Evolutionary conservation across 92 coral and sea anemone species (phyloP), one percentile per base, ranked within the genome.

Genomic region (Porites divaricata): DNA sequence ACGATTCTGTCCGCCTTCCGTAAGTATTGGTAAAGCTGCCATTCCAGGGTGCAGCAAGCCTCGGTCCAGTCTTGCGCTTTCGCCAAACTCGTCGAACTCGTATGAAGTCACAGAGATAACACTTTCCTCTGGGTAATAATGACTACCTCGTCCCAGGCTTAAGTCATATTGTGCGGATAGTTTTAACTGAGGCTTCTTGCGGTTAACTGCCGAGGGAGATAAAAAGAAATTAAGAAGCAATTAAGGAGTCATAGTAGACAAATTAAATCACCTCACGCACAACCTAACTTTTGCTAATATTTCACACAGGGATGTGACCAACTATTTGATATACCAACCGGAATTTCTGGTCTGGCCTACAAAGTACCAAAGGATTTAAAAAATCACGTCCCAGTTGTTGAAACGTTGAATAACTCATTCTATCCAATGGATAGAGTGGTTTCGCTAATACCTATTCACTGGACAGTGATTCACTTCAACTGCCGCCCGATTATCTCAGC

Each of bases 21-120:
- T 12, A 54, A 74, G 28, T 5, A 48, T 13, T 20, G 84, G 84
- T 22, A 80, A 17, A 2, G 45, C 81, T 17, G 81, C 5, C 6
- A 19, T 61, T 2, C 28, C 62, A n/a, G 87, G 54, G 22, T 23
- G 81, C 12, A 74, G 20, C 63, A 62, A 21, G n/a, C 67, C 89
- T 64, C 85, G 41, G 8, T 90, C 82, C 50, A 81, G 64, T 51
- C 91, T 81, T 85, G 76, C 85, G 81, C 95, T 87, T 57, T 89
- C 95, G 17, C 81, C 88, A 11, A 91, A 89, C 57, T 94, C 98
- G 25, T 94, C 98, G 71, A 72, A 72, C 61, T 89, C 98, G 74
- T 83, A 87, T 41, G 98, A 94, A 35, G 92, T 90, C 65, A 85
- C 90, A 25, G 98, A 94, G 19, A 92, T 79, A 11, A 91, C 98